Evolutionary conservation across 2,113 vertebrate genomes (phyloP), one percentile per base, ranked within the genome.

Genomic region (Micronycteris hirsuta): DNA sequence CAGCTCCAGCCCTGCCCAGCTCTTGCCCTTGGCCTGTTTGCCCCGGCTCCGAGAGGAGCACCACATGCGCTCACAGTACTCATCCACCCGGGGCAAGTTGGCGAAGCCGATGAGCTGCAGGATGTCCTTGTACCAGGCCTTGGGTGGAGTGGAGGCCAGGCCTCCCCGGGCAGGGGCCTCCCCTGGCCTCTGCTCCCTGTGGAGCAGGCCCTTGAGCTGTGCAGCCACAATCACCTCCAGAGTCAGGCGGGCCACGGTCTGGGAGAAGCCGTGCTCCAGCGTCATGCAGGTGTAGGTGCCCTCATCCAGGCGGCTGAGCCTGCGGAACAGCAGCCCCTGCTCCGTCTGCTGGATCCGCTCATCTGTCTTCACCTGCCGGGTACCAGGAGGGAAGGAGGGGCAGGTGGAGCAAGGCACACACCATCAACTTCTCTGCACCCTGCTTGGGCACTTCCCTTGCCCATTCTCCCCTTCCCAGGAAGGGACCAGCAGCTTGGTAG

Each of bases 61-160:
- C 99, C 99, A 99, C 96, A 99, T 98, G 0, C 98, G 99, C 96
- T 99, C 98, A 1, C 99, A 99, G 98, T 99, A 99, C 97, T 99
- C 99, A 91, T 99, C 99, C 95, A 99, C 98, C 1, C 98, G 98
- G 5, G 98, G 99, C 74, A 99, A 98, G 90, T 98, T 99, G 2
- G 99, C 98, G 0, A 99, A 99, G 84, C 99, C 99, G 2, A 99
- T 98, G 96, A 99, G 99, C 98, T 99, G 99, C 98, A 99, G 98
- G 96, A 99, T 98, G 93, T 99, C 99, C 97, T 99, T 99, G 98
- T 99, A 99, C 99, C 99, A 99, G 7, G 98, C 96, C 89, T 98
- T 98, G 88, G 89, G 45, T 22, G 94, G 67, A 73, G 94, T 89
- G 0, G 98, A 5, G 95, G 68, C 94, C 73, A 94, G 97, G 92